Conservation (phyloP, 2,888 invertebrate genomes). For the Orthonychiurus folsomi region DNA sequence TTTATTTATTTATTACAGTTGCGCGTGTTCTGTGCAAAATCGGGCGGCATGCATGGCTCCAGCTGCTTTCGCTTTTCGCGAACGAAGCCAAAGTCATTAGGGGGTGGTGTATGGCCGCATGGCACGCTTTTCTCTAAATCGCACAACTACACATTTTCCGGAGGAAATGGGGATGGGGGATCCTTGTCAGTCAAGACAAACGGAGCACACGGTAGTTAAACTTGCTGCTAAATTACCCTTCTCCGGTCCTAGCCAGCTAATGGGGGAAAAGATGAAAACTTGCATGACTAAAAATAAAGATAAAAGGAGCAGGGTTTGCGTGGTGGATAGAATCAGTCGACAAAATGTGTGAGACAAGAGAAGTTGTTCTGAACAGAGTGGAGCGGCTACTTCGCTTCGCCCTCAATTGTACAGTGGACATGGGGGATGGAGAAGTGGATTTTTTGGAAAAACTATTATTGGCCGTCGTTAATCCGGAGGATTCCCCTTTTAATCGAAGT, state of each 20-base stretch:
- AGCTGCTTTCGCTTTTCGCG: too few relatives aligned
- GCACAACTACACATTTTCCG: too few relatives aligned
- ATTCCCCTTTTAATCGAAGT: background rate
- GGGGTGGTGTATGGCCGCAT: too few relatives aligned
- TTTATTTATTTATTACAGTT: conserved; percentile 1
- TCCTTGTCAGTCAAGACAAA: too few relatives aligned
- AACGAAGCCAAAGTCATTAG: too few relatives aligned
- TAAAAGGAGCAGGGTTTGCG: background rate
- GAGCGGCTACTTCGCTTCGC: background rate
- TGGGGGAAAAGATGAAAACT: background rate
- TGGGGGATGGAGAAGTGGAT: background rate
- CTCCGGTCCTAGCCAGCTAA: background rate
- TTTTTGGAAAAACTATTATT: background rate
- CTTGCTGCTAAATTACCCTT: too few relatives aligned
- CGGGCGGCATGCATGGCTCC: background rate
- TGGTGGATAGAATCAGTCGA: background rate
- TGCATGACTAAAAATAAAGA: background rate
- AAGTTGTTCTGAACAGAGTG: conserved; percentile 3
- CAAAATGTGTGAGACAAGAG: conserved; percentile 12
- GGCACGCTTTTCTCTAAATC: too few relatives aligned
- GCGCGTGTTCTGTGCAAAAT: background rate
- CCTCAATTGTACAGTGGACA: background rate
- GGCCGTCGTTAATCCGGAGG: background rate
- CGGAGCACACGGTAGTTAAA: too few relatives aligned
- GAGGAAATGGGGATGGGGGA: too few relatives aligned